These are phyloP conservation scores for Epizoanthus scotinus DNA, from an alignment of 92 coral and sea anemone species.

Conservation along the genomic window DNA sequence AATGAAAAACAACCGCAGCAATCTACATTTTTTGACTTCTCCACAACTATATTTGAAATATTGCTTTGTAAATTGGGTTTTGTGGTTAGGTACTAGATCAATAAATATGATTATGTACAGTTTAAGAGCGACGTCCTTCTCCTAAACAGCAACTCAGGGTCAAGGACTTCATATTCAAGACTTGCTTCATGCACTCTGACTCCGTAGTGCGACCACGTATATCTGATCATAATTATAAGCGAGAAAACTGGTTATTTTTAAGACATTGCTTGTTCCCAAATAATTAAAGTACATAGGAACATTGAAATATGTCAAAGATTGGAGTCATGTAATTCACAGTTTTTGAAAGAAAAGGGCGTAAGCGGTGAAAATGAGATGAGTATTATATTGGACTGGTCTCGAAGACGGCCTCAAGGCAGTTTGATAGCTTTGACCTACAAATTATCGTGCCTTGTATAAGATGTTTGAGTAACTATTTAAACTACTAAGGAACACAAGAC, in stretches of 20 bases:
- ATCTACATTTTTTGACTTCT: background rate
- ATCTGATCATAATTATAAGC: background rate
- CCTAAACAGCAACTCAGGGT: background rate
- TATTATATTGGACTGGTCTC: constrained; percentile 13
- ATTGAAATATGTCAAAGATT: constrained; percentile 30
- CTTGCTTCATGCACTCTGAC: background rate
- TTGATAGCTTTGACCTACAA: constrained; percentile 27
- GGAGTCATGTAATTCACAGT: constrained; percentile 19
- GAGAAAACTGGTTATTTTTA: background rate
- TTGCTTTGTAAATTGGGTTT: background rate
- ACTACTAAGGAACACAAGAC: background rate
- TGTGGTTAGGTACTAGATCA: background rate
- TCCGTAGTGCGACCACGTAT: background rate
- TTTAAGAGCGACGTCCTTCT: no score
- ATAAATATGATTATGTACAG: background rate
- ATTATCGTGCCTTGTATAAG: constrained; percentile 7
- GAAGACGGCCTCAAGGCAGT: constrained; percentile 30
- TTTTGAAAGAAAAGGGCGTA: constrained; percentile 38
- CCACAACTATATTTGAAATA: background rate
- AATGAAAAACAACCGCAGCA: constrained; percentile 18
- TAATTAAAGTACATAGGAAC: constrained; percentile 6
- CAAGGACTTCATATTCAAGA: background rate
- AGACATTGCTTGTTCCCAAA: background rate
- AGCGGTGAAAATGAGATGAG: constrained; percentile 36
- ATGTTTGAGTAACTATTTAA: constrained; percentile 35